A percentile compares a stretch with the other conserved stretches of the same genome.
These are phyloP conservation scores for Drosophila austrosaltans DNA, from an alignment of 2,888 invertebrate species.

Conservation along the genomic window DNA sequence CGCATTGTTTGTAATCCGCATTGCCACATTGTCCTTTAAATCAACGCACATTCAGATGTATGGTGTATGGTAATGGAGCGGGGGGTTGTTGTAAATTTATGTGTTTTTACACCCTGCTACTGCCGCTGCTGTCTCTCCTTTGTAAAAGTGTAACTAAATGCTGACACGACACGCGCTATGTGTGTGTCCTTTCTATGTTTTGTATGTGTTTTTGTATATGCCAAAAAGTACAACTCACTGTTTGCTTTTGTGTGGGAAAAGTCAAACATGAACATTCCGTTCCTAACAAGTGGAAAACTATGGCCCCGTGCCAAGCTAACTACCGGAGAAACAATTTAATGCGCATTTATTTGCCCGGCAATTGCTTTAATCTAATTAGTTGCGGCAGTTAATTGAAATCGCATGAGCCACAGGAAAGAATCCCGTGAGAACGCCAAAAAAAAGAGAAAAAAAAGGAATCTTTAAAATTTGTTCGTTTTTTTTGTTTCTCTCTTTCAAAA, in stretches of 20 bases:
- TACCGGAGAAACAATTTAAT: slow-evolving; percentile 46
- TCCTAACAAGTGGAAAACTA: slow-evolving; percentile 54
- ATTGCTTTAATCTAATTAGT: slow-evolving; percentile 71
- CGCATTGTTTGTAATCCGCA: slow-evolving; percentile 52
- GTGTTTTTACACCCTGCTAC: slow-evolving; percentile 36
- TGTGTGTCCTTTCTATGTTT: background rate
- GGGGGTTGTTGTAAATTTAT: slow-evolving; percentile 66
- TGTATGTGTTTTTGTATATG: too few relatives aligned
- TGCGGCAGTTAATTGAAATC: slow-evolving; percentile 74
- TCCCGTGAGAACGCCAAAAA: slow-evolving; percentile 48
- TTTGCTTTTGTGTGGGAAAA: slow-evolving; percentile 74
- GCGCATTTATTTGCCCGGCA: slow-evolving; percentile 51
- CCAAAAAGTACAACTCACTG: slow-evolving; percentile 56
- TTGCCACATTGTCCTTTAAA: slow-evolving; percentile 79
- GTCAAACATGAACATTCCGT: slow-evolving; percentile 40
- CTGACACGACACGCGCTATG: slow-evolving; percentile 62
- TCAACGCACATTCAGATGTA: slow-evolving; percentile 75
- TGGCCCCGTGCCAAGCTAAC: slow-evolving; percentile 57
- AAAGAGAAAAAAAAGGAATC: slow-evolving; percentile 12
- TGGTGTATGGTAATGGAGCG: slow-evolving; percentile 40
- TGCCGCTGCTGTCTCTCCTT: background rate
- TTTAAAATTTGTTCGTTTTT: background rate
- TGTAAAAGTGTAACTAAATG: slow-evolving; percentile 53
- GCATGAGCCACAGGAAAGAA: slow-evolving; percentile 47
- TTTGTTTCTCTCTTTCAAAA: background rate